Base-by-base conservation (phyloP, 1,140 invertebrate species). In the Globodera ellingtonae region DNA sequence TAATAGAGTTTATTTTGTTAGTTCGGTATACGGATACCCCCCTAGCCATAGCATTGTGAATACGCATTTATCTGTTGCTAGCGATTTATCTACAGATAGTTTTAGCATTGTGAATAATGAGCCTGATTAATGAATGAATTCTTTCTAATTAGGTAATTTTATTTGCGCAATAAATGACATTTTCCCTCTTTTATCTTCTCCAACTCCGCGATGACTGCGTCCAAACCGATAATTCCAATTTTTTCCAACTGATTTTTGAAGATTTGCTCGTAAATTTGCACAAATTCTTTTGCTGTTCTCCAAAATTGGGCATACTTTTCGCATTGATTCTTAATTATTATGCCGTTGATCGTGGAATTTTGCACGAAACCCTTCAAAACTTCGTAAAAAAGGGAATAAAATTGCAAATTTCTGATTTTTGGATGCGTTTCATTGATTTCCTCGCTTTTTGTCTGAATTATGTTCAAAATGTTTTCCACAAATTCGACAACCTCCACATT, bases 211-310 rank as follows among this genome's bases (percentile, higher is more conserved):
- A 18, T 62, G 0, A 18, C 18, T 62, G 3, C 56, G 13, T 18
- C 15, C 15, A 62, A 18, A 6, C 56, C 56, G 15, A 62, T 62
- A 4, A 18, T 15, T 62, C 18, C 56, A 62, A 62, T 62, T 62
- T 62, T 62, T 62, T 62, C 18, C 56, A 62, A 15, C 56, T 62
- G 56, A 62, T 62, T n/a, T 62, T 62, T 62, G 56, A 62, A 62
- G 3, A 62, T 62, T 15, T 62, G 15, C 56, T 62, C 56, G 18
- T 62, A 62, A 62, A 62, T 62, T 62, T 62, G 15, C 56, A 62
- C 56, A n/a, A 62, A 62, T 62, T 62, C 13, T 6, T 18, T 62
- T 15, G 56, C 10, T 18, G 13, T 62, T 62, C 18, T 18, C 56
- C 56, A 62, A 10, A 15, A 62, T 18, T 62, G 13, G 13, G 18